Percentiles rank a stretch among this genome's conserved stretches.
phyloP scores from a whole-genome alignment of 2,888 invertebrate genomes.

The Linnaemya vulpina region DNA sequence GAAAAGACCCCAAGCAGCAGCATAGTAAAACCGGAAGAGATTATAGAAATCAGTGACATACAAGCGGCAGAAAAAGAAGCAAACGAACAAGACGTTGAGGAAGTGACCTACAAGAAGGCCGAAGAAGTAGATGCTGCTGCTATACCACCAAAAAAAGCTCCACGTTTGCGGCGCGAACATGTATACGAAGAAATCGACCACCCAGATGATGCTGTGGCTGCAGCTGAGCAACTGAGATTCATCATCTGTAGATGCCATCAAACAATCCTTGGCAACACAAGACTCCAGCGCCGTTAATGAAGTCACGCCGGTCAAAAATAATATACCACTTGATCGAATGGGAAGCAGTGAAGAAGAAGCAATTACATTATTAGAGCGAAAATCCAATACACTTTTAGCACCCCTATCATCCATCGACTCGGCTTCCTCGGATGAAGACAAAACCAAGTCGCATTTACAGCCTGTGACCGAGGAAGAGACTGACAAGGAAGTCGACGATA shows the following conservation, averaged over 20 bases:
- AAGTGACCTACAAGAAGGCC: constrained; percentile 52
- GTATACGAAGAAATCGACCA: constrained; percentile 86
- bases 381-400: constrained; percentile 76
- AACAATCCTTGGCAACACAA: constrained; percentile 80
- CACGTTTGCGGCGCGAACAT: constrained; percentile 85
- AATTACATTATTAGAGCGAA: constrained; percentile 71
- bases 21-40: constrained; percentile 81
- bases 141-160: constrained; percentile 79
- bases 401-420: constrained; percentile 83
- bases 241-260: constrained; percentile 79
- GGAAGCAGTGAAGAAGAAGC: constrained; percentile 83
- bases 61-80: constrained; percentile 4
- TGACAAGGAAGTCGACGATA: constrained; percentile 74
- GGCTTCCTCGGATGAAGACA: constrained; percentile 82
- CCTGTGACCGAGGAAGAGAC: constrained; percentile 81
- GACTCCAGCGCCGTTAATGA: constrained; percentile 84
- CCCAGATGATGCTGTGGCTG: constrained; percentile 57
- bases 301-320: constrained; percentile 83
- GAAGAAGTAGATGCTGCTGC: constrained; percentile 44
- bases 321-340: constrained; percentile 80
- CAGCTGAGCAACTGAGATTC: constrained; percentile 74
- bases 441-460: constrained; percentile 77
- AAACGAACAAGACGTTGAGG: constrained; percentile 69
- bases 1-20: constrained; percentile 72
- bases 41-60: constrained; percentile 78